phyloP scores from a whole-genome alignment of 2,797 vertebrate species.

The Hippopotamyrus pictus region DNA sequence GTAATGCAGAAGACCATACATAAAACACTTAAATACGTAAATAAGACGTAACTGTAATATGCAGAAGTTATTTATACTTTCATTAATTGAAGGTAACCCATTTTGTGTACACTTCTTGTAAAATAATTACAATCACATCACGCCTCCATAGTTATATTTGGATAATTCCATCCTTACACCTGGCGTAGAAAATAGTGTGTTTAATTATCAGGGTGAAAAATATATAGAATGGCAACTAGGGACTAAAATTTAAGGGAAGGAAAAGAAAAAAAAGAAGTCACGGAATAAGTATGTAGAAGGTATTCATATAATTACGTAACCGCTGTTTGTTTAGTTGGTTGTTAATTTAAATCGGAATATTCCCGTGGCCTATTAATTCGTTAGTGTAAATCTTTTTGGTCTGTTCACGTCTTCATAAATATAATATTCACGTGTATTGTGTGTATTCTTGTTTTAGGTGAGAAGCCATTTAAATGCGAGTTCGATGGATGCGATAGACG shows the following conservation, averaged over 20 bases:
- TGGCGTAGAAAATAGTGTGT: not conserved
- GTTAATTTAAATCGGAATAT: not conserved
- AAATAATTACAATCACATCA: not conserved
- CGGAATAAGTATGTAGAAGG: conserved; percentile 42
- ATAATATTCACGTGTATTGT: not conserved
- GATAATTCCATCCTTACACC: not conserved
- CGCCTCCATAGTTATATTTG: not conserved
- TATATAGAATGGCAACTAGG: not conserved
- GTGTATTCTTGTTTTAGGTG: conserved; percentile 66
- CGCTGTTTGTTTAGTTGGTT: not conserved
- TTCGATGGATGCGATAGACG: conserved; percentile 94
- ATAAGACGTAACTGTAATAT: not conserved
- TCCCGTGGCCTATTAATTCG: not conserved
- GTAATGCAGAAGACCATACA: not conserved
- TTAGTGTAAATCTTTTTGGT: not conserved
- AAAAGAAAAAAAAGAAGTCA: not conserved
- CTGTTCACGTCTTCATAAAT: not conserved
- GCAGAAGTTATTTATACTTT: not conserved
- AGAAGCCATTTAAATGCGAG: conserved; percentile 96
- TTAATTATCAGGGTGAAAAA: not conserved
- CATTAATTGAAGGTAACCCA: not conserved
- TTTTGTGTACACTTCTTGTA: not conserved
- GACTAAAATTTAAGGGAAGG: not conserved
- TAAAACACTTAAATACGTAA: not conserved
- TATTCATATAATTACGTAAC: conserved; percentile 51